phyloP scores from a whole-genome alignment of 2,888 invertebrate species.

The Drosophila ustulata region DNA sequence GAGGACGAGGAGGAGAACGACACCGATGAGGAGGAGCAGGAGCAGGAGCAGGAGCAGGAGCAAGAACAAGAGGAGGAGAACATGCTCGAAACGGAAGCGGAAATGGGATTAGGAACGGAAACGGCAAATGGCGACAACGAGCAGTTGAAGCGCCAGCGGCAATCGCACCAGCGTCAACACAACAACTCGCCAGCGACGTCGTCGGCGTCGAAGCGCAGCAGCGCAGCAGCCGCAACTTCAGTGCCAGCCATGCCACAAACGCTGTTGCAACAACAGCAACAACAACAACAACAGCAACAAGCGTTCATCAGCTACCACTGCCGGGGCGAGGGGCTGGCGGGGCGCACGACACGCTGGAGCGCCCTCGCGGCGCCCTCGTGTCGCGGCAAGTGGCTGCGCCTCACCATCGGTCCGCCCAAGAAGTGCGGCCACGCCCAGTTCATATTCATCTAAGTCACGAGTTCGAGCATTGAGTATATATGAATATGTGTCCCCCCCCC shows the following conservation, averaged over 20 bases:
- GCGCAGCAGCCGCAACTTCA: not conserved
- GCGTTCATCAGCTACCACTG: conserved; percentile 86
- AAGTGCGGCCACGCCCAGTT: conserved; percentile 85
- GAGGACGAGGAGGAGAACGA: conserved; percentile 63
- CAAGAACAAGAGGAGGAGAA: conserved; percentile 51
- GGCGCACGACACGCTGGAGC: conserved; percentile 92
- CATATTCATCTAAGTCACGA: conserved; percentile 83
- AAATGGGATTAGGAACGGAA: conserved; percentile 20
- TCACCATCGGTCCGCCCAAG: conserved; percentile 85
- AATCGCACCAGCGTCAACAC: conserved; percentile 37
- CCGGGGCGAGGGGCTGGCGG: conserved; percentile 93
- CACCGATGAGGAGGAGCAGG: conserved; percentile 64
- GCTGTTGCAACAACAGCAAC: conserved; percentile 12
- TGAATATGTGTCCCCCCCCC: conserved; percentile 22
- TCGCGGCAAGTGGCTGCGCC: conserved; percentile 94
- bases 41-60: conserved; percentile 6
- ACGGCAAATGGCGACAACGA: conserved; percentile 4
- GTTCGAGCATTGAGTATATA: conserved; percentile 30
- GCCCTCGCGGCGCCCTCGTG: conserved; percentile 94
- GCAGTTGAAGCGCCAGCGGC: conserved; percentile 66
- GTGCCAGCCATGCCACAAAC: conserved; percentile 59
- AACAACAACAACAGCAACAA: conserved; percentile 41
- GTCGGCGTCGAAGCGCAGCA: conserved; percentile 43
- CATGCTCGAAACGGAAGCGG: conserved; percentile 49
- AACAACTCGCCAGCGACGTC: conserved; percentile 26